phyloP scores from a whole-genome alignment of 2,113 vertebrate species.

The Neopipo cinnamomea region DNA sequence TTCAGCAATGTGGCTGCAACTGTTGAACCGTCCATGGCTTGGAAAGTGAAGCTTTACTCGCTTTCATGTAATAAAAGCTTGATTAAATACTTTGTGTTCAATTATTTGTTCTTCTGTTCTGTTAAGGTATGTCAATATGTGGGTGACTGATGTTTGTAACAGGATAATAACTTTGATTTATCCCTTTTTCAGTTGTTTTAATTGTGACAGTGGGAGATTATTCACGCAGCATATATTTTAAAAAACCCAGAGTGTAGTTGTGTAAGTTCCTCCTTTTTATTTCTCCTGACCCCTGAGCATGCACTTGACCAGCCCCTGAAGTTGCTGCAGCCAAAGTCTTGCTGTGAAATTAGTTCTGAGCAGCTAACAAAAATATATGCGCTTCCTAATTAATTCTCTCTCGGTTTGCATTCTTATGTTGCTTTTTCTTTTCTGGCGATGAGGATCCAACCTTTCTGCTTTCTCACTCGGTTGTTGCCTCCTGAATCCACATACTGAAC shows the following conservation, averaged over 20 bases:
- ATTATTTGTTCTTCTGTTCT: neutral
- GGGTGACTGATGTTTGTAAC: neutral
- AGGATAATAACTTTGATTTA: neutral
- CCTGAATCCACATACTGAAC: neutral
- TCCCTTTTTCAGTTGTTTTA: neutral
- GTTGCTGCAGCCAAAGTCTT: rapidly evolving
- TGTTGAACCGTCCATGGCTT: neutral
- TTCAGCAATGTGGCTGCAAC: neutral
- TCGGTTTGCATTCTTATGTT: neutral
- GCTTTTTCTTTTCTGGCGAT: neutral
- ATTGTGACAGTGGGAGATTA: neutral
- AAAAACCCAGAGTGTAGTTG: neutral
- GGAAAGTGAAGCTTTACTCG: neutral
- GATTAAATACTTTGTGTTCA: neutral
- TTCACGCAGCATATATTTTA: no score
- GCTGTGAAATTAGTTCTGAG: neutral
- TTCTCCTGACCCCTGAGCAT: neutral
- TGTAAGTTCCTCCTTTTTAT: neutral
- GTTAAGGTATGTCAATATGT: rapidly evolving
- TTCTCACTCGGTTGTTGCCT: neutral
- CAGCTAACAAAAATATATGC: neutral
- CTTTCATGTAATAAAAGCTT: neutral
- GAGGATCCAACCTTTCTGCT: neutral
- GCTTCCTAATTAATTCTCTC: neutral
- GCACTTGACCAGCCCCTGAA: neutral